Conservation (phyloP, 2,113 vertebrate species). For the Myrmecophaga tridactyla region DNA sequence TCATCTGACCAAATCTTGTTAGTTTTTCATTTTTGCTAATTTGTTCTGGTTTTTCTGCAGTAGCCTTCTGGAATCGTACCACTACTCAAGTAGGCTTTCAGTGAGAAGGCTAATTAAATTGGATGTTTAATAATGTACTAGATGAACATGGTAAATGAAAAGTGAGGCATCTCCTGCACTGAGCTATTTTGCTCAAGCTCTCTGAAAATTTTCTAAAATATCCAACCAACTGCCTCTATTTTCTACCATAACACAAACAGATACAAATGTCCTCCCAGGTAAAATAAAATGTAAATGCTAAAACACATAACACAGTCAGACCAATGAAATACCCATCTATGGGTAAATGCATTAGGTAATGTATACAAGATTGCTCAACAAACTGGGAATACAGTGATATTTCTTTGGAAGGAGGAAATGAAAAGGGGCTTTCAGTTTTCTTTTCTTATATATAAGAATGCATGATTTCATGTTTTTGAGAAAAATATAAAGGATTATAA, state of each 20-base stretch:
- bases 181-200: not conserved
- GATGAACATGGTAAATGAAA: not conserved
- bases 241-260: not conserved
- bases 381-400: not conserved
- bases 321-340: not conserved
- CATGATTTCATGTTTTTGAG: not conserved
- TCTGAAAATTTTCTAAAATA: not conserved
- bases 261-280: not conserved
- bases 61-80: not conserved
- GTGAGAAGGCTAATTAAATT: not conserved
- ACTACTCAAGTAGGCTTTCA: not conserved
- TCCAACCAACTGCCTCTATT: not conserved
- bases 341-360: not conserved
- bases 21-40: not conserved
- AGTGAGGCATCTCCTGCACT: not conserved
- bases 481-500: constrained; percentile 14
- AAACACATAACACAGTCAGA: not conserved
- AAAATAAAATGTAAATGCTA: constrained; percentile 21
- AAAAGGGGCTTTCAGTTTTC: not conserved
- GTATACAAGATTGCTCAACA: not conserved
- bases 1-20: not conserved
- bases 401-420: not conserved
- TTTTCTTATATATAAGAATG: not conserved
- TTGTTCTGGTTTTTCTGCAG: not conserved
- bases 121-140: not conserved